These are phyloP conservation scores for Pollachius pollachius DNA, from an alignment of 2,113 vertebrate species.

Conservation along the genomic window DNA sequence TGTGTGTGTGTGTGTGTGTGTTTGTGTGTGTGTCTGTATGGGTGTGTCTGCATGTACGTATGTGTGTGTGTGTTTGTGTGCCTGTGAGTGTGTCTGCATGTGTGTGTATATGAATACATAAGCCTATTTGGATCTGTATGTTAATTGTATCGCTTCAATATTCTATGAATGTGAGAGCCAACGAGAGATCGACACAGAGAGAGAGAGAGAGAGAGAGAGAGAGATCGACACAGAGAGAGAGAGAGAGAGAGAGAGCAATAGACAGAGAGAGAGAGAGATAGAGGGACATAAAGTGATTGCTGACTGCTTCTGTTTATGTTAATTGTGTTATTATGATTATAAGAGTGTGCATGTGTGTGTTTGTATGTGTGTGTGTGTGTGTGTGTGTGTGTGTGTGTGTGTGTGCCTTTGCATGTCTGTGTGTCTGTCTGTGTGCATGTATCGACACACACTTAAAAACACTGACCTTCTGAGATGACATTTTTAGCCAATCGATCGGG, in stretches of 20 bases:
- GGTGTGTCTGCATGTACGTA: conserved; percentile 20
- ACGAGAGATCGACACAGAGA: no score
- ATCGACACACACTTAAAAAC: conserved; percentile 67
- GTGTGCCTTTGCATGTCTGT: conserved; percentile 20
- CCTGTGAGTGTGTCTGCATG: neutral
- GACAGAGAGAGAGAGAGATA: no score
- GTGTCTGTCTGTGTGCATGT: conserved; percentile 45
- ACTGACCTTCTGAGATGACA: conserved; percentile 74
- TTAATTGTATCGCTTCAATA: neutral
- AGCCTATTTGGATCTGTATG: neutral
- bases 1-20: conserved; percentile 47
- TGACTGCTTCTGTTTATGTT: conserved; percentile 13
- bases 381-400: conserved; percentile 43
- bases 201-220: no score
- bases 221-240: no score
- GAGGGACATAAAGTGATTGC: neutral
- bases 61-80: conserved; percentile 7
- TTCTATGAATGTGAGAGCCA: neutral
- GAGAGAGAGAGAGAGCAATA: no score
- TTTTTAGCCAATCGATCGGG: conserved; percentile 71
- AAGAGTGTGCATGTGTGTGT: neutral
- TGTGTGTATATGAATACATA: conserved; percentile 11
- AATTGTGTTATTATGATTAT: conserved; percentile 43
- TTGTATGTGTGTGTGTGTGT: conserved; percentile 9
- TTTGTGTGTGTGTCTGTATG: conserved; percentile 48